Evolutionary conservation across 2,797 vertebrate species (phyloP).

Genomic region (Channallabes apus): DNA sequence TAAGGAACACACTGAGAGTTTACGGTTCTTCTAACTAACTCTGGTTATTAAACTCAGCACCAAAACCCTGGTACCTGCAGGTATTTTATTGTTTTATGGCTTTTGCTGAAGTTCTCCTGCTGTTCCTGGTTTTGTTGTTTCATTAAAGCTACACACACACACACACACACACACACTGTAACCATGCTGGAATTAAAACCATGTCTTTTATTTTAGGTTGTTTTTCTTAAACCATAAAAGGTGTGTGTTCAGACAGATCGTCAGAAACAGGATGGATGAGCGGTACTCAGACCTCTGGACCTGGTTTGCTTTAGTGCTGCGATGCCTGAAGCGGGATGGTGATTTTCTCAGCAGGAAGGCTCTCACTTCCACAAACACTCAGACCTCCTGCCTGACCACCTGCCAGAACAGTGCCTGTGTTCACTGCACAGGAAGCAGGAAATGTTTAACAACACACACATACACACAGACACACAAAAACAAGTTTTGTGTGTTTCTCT

Average conservation of each 20-base stretch:
- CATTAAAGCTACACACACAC: not conserved
- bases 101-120: not conserved
- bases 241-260: not conserved
- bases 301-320: slow-evolving; percentile 31
- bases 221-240: not conserved
- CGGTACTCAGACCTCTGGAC: not conserved
- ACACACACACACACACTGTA: slow-evolving; percentile 4
- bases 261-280: not conserved
- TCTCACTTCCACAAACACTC: slow-evolving; percentile 38
- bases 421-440: slow-evolving; percentile 1
- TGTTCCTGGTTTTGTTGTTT: not conserved
- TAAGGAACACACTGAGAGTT: not conserved
- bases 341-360: slow-evolving; percentile 44
- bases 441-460: slow-evolving; percentile 7
- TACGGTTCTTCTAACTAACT: not conserved
- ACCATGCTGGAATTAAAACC: not conserved
- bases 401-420: slow-evolving; percentile 17
- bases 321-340: slow-evolving; percentile 28
- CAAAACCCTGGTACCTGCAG: not conserved
- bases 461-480: too few relatives aligned
- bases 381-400: slow-evolving; percentile 44
- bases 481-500: too few relatives aligned
- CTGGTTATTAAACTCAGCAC: not conserved
- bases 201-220: not conserved
- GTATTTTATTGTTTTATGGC: not conserved